Percentiles rank a stretch among this genome's conserved stretches.
Evolutionary conservation across 2,797 vertebrate species (phyloP).

Genomic region (Loris lydekkerianus): DNA sequence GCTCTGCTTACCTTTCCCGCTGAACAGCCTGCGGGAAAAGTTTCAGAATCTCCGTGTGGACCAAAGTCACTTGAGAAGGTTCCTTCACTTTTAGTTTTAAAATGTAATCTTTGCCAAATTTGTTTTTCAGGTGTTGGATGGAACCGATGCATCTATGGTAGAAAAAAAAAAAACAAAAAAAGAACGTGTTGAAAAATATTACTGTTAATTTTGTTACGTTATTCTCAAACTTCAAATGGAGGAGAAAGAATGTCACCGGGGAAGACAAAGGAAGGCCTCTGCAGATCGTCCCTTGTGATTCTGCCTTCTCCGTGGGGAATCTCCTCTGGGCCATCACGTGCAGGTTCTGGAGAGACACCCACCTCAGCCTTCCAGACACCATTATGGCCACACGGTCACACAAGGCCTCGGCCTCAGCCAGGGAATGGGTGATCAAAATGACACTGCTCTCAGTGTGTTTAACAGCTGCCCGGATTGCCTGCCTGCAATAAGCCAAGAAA

Average conservation of each 20-base stretch:
- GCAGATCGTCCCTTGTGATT: rapidly evolving
- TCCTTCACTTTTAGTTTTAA: slow-evolving; percentile 94
- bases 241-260: neutral
- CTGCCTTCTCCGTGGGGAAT: neutral
- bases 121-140: slow-evolving; percentile 95
- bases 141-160: slow-evolving; percentile 94
- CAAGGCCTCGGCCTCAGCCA: slow-evolving; percentile 96
- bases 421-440: slow-evolving; percentile 94
- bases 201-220: neutral
- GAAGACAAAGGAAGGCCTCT: neutral
- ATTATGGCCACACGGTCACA: slow-evolving; percentile 96
- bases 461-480: slow-evolving; percentile 90
- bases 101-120: slow-evolving; percentile 94
- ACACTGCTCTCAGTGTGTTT: slow-evolving; percentile 90
- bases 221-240: slow-evolving; percentile 11
- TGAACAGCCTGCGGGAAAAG: slow-evolving; percentile 94
- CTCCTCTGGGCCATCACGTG: rapidly evolving
- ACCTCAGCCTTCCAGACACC: slow-evolving; percentile 95
- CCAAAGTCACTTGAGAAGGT: slow-evolving; percentile 85
- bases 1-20: slow-evolving; percentile 92
- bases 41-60: slow-evolving; percentile 93
- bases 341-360: neutral
- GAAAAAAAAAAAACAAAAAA: neutral
- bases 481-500: slow-evolving; percentile 87
- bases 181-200: neutral